Conservation (phyloP, 2,113 vertebrate genomes). For the Conger conger region DNA sequence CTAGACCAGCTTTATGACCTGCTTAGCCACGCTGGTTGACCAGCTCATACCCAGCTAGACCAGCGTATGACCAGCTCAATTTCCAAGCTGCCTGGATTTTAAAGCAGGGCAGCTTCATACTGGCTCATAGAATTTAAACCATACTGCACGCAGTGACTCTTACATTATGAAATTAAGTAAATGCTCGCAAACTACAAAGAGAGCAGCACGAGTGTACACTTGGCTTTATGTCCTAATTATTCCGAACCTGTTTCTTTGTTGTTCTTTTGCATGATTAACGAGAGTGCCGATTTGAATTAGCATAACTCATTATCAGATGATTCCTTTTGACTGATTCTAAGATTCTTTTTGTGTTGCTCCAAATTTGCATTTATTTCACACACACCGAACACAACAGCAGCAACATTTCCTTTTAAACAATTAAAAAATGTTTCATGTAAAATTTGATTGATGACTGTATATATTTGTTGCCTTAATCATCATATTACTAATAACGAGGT, state of each 20-base stretch:
- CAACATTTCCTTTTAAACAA: not conserved
- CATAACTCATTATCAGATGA: not conserved
- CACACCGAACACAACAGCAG: not conserved
- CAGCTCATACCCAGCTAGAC: no score
- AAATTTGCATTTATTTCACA: no score
- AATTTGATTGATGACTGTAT: not conserved
- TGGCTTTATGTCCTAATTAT: not conserved
- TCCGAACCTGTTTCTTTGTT: not conserved
- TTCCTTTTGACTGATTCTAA: not conserved
- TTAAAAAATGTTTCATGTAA: not conserved
- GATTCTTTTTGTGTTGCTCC: no score
- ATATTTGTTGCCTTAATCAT: no score
- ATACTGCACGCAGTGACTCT: not conserved
- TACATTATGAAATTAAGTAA: not conserved
- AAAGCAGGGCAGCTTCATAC: not conserved
- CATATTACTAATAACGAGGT: no score
- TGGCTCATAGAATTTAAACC: not conserved
- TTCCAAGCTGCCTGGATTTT: no score
- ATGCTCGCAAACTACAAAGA: not conserved
- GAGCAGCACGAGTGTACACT: not conserved
- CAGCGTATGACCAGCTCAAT: no score
- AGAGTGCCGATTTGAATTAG: not conserved
- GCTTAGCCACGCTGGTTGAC: no score
- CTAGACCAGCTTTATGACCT: no score
- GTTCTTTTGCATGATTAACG: not conserved